Evolutionary conservation across 2,797 vertebrate species (phyloP), one percentile per base, ranked within the genome.

Genomic region (Neomorphus geoffroyi): DNA sequence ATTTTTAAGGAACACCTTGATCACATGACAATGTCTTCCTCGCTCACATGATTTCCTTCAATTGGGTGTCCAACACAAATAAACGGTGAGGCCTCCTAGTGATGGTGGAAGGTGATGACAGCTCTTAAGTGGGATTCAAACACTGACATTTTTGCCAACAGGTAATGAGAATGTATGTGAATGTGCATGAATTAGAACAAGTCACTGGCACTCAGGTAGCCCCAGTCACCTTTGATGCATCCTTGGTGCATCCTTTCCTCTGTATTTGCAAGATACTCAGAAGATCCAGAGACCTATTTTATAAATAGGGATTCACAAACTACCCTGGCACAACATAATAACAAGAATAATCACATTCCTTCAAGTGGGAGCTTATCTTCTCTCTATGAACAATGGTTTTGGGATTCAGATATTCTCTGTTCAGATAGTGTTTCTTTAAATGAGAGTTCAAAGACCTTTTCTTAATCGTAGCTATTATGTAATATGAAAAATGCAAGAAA

Each of bases 61-160:
- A 16, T 12, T 2, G 0, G 13, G 18, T 50, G 58, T 62, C 32
- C 51, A 57, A 78, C 37, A 66, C 18, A 45, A 65, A 60, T 24
- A 45, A 27, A 46, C 0, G 1, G 28, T 46, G 56, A 60, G 35
- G 45, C n/a, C 33, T 92, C 37, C 33, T 24, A 18, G 26, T 71
- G 37, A 32, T 67, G 15, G 13, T 69, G 46, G 50, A 87, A 78
- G 41, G 57, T 39, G 64, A 53, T 24, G 35, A 88, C 62, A 92
- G 39, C 16, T 23, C 18, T 24, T 51, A 58, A 56, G 21, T 10
- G 12, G 30, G 18, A 50, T 60, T 66, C 48, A 56, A 48, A 75
- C 2, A 3, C 10, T 33, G 22, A 51, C 32, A 14, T 58, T 66
- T 37, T 56, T 87, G n/a, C n/a, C 28, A 19, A 17, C 0, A 0